phyloP scores from a whole-genome alignment of 2,888 invertebrate species.

The Drosophila phalerata region DNA sequence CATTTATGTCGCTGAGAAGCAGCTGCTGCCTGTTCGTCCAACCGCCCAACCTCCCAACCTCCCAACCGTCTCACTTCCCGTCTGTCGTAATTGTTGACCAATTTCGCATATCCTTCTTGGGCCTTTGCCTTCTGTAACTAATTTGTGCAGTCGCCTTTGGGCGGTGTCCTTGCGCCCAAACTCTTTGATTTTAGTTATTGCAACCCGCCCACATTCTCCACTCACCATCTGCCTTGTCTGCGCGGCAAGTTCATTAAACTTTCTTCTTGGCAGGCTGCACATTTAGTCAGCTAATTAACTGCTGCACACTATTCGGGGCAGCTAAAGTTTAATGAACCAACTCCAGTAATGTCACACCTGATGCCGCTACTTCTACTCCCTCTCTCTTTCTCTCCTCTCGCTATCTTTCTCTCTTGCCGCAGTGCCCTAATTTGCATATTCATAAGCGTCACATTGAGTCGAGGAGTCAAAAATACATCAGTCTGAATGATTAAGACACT shows the following conservation, averaged over 20 bases:
- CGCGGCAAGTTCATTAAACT: slow-evolving; percentile 65
- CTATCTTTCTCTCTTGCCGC: neutral
- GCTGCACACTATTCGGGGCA: slow-evolving; percentile 53
- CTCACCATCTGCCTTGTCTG: neutral
- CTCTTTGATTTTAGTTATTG: slow-evolving; percentile 58
- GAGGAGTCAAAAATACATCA: slow-evolving; percentile 18
- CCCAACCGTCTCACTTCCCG: slow-evolving; percentile 1
- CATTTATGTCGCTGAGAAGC: slow-evolving; percentile 31
- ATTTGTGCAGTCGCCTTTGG: slow-evolving; percentile 72
- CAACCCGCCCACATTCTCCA: slow-evolving; percentile 3
- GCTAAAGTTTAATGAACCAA: slow-evolving; percentile 66
- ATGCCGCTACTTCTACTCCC: slow-evolving; percentile 28
- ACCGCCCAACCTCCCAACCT: too few species aligned
- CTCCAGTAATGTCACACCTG: slow-evolving; percentile 59
- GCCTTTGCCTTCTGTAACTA: slow-evolving; percentile 63
- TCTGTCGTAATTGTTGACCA: slow-evolving; percentile 73
- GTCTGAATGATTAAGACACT: slow-evolving; percentile 37
- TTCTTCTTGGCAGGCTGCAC: slow-evolving; percentile 24
- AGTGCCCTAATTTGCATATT: slow-evolving; percentile 68
- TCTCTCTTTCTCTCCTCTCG: neutral
- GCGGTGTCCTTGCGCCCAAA: slow-evolving; percentile 35
- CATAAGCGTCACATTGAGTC: slow-evolving; percentile 27
- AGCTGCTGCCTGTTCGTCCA: slow-evolving; percentile 15
- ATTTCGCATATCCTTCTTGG: slow-evolving; percentile 69
- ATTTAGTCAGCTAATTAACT: slow-evolving; percentile 65